These are phyloP conservation scores for Antigone vipio DNA, from an alignment of 2,113 vertebrate genomes.

Conservation along the genomic window DNA sequence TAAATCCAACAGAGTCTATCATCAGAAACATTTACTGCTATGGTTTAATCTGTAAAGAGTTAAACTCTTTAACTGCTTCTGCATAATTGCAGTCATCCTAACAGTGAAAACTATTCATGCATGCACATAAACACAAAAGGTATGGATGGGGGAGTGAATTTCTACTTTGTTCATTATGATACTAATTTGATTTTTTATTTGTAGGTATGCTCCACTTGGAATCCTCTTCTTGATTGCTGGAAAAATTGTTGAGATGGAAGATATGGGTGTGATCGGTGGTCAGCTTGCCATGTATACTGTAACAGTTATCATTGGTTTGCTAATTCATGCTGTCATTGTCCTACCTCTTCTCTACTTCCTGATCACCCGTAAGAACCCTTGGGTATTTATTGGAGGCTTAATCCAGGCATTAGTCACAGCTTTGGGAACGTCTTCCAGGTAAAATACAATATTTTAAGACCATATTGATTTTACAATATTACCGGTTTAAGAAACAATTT, in stretches of 20 bases:
- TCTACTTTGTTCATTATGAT: background rate
- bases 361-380: slow-evolving; percentile 92
- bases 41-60: background rate
- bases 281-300: slow-evolving; percentile 97
- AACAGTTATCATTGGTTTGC: slow-evolving; percentile 90
- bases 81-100: background rate
- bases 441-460: background rate
- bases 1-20: background rate
- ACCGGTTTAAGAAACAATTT: background rate
- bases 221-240: slow-evolving; percentile 97
- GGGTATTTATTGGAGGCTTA: slow-evolving; percentile 93
- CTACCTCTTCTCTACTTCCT: slow-evolving; percentile 93
- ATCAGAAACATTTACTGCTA: background rate
- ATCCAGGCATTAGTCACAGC: slow-evolving; percentile 93
- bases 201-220: slow-evolving; percentile 92
- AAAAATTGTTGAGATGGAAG: slow-evolving; percentile 98
- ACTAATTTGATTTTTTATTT: background rate
- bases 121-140: background rate
- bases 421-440: slow-evolving; percentile 96
- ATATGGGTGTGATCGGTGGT: slow-evolving; percentile 93
- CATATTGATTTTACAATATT: background rate
- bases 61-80: background rate
- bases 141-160: background rate
- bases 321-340: slow-evolving; percentile 89
- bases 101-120: background rate